Evolutionary conservation across 2,113 vertebrate genomes (phyloP).

Genomic region (Salvelinus alpinus): DNA sequence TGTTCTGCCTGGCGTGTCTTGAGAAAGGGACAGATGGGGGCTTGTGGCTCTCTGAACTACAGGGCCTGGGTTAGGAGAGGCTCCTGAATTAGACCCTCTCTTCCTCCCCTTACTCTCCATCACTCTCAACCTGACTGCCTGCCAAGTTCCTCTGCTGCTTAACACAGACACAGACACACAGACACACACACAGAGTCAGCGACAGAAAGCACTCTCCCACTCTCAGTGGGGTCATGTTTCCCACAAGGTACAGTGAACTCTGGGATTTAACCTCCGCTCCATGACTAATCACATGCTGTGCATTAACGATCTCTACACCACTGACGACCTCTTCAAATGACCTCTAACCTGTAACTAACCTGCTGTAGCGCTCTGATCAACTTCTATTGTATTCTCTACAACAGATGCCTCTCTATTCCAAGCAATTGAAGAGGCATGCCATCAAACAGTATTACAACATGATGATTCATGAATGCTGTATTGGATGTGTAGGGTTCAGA

Average conservation of each 20-base stretch:
- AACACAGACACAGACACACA: too few relatives aligned
- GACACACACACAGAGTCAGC: neutral
- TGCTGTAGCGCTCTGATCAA: too few relatives aligned
- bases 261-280: too few relatives aligned
- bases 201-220: neutral
- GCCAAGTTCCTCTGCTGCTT: conserved; percentile 3
- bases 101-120: conserved; percentile 32
- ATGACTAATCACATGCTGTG: too few relatives aligned
- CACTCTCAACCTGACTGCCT: conserved; percentile 1
- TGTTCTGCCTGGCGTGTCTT: neutral
- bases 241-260: too few relatives aligned
- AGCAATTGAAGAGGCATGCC: conserved; percentile 12
- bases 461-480: conserved; percentile 1
- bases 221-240: too few relatives aligned
- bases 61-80: conserved; percentile 12
- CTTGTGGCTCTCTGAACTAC: neutral
- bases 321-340: too few relatives aligned
- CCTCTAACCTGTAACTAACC: too few relatives aligned
- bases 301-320: too few relatives aligned
- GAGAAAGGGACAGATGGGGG: neutral
- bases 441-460: conserved; percentile 3
- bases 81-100: conserved; percentile 29
- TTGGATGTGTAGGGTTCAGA: neutral
- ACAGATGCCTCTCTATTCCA: conserved; percentile 11
- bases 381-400: too few relatives aligned